phyloP scores from a whole-genome alignment of 2,113 vertebrate genomes.

The Rhombomys opimus region DNA sequence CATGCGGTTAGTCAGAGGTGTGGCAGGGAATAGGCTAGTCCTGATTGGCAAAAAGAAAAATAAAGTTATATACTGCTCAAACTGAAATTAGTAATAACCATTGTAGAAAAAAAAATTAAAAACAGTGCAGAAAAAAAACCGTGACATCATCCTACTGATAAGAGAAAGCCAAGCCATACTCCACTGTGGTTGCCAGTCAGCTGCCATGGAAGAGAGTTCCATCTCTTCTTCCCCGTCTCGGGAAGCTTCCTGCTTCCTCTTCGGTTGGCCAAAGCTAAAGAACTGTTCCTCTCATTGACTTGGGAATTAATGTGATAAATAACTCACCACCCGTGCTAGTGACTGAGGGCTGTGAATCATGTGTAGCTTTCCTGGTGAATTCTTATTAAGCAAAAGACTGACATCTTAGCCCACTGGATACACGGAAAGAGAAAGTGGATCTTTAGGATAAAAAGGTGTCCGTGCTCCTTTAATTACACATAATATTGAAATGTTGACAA shows the following conservation, averaged over 20 bases:
- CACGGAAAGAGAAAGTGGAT: not conserved
- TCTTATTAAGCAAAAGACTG: not conserved
- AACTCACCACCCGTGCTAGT: not conserved
- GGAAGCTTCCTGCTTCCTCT: not conserved
- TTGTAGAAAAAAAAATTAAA: not conserved
- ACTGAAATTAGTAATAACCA: not conserved
- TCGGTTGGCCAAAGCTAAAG: fast-evolving
- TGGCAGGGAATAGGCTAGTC: not conserved
- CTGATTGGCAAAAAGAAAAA: not conserved
- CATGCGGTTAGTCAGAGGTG: not conserved
- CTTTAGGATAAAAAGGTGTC: not conserved
- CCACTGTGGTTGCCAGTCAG: not conserved
- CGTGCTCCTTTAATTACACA: not conserved
- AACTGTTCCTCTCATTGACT: not conserved
- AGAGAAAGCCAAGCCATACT: not conserved
- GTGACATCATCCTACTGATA: not conserved
- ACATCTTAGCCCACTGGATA: not conserved
- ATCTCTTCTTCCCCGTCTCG: not conserved
- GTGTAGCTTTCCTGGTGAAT: not conserved
- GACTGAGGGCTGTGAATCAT: not conserved
- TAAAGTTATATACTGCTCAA: not conserved
- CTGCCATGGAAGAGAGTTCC: too few relatives aligned
- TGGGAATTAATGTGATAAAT: not conserved
- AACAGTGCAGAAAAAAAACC: not conserved
- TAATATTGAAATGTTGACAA: not conserved